Conservation (phyloP, 2,888 invertebrate genomes). For the Gryllus longicercus region DNA sequence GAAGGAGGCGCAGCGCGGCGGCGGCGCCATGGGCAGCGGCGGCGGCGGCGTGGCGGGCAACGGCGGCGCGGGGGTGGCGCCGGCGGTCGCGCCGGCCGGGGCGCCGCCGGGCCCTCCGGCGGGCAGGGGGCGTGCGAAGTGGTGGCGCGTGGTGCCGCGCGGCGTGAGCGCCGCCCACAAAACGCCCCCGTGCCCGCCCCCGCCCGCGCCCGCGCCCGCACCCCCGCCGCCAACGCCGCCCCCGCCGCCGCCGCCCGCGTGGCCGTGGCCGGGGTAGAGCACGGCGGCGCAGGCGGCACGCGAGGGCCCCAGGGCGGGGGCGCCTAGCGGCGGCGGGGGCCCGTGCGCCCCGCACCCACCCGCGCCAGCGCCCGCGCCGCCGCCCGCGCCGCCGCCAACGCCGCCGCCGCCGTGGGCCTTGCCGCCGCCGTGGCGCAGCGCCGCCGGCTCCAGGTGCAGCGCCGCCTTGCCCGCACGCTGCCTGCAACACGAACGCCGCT, state of each 20-base stretch:
- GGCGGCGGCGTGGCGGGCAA: not conserved
- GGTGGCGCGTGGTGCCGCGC: constrained; percentile 69
- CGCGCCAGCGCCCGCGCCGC: not conserved
- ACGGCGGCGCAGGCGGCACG: not conserved
- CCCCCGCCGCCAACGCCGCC: not conserved
- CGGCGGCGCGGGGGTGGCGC: constrained; percentile 47
- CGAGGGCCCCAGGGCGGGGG: not conserved
- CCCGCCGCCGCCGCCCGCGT: constrained; percentile 52
- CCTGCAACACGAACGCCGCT: constrained; percentile 27
- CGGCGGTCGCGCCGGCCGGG: constrained; percentile 23
- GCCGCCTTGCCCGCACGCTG: constrained; percentile 35
- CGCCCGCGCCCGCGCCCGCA: not conserved
- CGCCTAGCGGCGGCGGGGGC: not conserved
- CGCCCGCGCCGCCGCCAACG: not conserved
- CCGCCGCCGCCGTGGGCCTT: constrained; percentile 42
- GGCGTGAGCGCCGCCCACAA: constrained; percentile 84
- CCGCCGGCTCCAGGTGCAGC: constrained; percentile 34
- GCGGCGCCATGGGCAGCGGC: constrained; percentile 29
- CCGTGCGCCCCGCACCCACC: not conserved
- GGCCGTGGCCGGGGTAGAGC: constrained; percentile 41
- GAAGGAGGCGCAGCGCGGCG: constrained; percentile 45
- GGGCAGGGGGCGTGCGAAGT: constrained; percentile 41
- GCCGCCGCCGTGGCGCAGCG: constrained; percentile 38
- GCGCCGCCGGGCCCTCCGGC: constrained; percentile 52
- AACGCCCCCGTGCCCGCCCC: constrained; percentile 44